Conservation (phyloP, 2,113 vertebrate species). For the Lepisosteus oculatus region DNA sequence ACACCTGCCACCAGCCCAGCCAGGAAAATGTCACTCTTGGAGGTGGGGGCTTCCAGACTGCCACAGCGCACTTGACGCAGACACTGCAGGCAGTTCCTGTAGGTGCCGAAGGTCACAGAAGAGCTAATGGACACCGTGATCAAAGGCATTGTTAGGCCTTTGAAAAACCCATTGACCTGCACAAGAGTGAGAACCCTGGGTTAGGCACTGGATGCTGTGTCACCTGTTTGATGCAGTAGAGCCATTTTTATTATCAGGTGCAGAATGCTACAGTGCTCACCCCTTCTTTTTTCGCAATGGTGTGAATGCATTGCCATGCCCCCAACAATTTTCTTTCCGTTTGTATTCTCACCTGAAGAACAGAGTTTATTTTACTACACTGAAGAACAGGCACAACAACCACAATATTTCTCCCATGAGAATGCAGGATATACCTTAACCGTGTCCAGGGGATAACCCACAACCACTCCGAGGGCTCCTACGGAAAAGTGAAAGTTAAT, state of each 20-base stretch:
- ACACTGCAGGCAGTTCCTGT: slow-evolving; percentile 61
- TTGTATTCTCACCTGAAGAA: slow-evolving; percentile 76
- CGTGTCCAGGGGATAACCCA: slow-evolving; percentile 68
- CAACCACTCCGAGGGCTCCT: slow-evolving; percentile 55
- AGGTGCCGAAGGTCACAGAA: slow-evolving; percentile 74
- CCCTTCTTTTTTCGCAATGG: slow-evolving; percentile 69
- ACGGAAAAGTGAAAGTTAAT: slow-evolving; percentile 10
- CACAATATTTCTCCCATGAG: not conserved
- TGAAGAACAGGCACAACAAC: no score
- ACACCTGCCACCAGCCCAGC: slow-evolving; percentile 68
- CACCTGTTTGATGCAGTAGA: no score
- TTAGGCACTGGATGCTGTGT: not conserved
- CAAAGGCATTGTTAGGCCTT: slow-evolving; percentile 71
- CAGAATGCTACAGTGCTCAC: slow-evolving; percentile 46
- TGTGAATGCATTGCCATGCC: slow-evolving; percentile 73
- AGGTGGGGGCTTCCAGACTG: slow-evolving; percentile 35
- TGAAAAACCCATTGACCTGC: slow-evolving; percentile 75
- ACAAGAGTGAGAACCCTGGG: not conserved
- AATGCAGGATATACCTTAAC: slow-evolving; percentile 66
- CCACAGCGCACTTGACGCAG: slow-evolving; percentile 63
- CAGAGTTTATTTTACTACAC: not conserved
- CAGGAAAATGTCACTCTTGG: slow-evolving; percentile 65
- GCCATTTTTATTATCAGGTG: not conserved
- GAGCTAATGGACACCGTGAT: slow-evolving; percentile 66
- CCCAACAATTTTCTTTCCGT: slow-evolving; percentile 64